A percentile compares a stretch with the other conserved stretches of the same genome.
These are phyloP conservation scores for Drosophila falleni DNA, from an alignment of 2,888 invertebrate species.

Conservation along the genomic window DNA sequence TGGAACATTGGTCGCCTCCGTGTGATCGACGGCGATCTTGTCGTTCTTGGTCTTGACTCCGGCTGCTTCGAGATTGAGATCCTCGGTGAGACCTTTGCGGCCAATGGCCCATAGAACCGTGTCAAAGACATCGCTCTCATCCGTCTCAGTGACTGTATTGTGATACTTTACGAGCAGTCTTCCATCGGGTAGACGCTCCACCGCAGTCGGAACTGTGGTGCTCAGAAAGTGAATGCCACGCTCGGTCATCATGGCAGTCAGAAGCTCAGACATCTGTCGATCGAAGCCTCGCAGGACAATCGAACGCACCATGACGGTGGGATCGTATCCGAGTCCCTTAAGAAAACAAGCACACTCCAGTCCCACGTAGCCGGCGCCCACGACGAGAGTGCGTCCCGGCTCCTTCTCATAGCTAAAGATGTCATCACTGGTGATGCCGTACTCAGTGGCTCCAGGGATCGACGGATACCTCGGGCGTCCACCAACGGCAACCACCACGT, in stretches of 20 bases:
- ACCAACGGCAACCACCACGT: conserved; percentile 94
- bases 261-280: conserved; percentile 93
- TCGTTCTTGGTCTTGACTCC: conserved; percentile 89
- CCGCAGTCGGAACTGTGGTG: conserved; percentile 89
- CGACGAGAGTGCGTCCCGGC: conserved; percentile 94
- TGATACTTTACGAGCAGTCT: conserved; percentile 89
- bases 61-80: conserved; percentile 90
- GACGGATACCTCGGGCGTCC: conserved; percentile 94
- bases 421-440: conserved; percentile 96
- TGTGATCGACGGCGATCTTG: conserved; percentile 89
- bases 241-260: conserved; percentile 91
- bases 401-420: conserved; percentile 92
- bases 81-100: conserved; percentile 90
- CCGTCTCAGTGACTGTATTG: conserved; percentile 85
- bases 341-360: conserved; percentile 97
- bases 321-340: conserved; percentile 93
- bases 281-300: conserved; percentile 95
- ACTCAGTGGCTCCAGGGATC: conserved; percentile 93
- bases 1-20: conserved; percentile 93
- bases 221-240: conserved; percentile 91
- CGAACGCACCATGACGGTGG: conserved; percentile 94
- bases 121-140: conserved; percentile 88
- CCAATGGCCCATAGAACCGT: conserved; percentile 95
- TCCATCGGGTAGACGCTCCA: conserved; percentile 89
- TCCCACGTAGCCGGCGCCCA: conserved; percentile 97